These are phyloP conservation scores for Hemicrepidius hirtus DNA, from an alignment of 2,888 invertebrate species.

Conservation along the genomic window DNA sequence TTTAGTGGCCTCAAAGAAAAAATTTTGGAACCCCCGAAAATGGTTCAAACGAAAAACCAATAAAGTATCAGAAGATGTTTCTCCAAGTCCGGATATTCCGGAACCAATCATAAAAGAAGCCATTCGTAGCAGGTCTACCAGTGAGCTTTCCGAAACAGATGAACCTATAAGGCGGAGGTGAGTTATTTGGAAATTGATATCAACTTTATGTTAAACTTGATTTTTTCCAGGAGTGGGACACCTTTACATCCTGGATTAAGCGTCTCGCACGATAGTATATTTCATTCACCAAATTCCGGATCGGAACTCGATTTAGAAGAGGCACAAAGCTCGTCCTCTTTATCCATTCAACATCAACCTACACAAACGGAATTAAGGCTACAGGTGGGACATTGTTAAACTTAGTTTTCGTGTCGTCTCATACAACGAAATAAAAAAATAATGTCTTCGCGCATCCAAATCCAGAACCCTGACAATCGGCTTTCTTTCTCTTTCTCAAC, in stretches of 20 bases:
- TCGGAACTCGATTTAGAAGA: slow-evolving; percentile 73
- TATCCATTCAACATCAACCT: slow-evolving; percentile 70
- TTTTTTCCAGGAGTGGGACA: slow-evolving; percentile 67
- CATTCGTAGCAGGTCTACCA: slow-evolving; percentile 75
- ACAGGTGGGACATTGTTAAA: slow-evolving; percentile 63
- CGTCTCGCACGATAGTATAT: slow-evolving; percentile 93
- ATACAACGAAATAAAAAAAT: no score
- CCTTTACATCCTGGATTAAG: slow-evolving; percentile 77
- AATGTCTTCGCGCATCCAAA: no score
- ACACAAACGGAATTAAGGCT: slow-evolving; percentile 66
- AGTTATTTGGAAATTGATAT: slow-evolving; percentile 39
- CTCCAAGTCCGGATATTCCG: slow-evolving; percentile 72
- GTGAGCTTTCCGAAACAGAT: slow-evolving; percentile 79
- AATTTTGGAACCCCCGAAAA: slow-evolving; percentile 77
- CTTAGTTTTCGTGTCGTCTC: no score
- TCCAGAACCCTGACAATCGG: no score
- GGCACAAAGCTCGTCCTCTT: slow-evolving; percentile 71
- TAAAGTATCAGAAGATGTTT: slow-evolving; percentile 71
- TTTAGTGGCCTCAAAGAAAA: slow-evolving; percentile 74
- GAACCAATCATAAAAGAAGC: slow-evolving; percentile 64
- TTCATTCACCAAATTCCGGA: slow-evolving; percentile 82
- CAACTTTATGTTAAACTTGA: slow-evolving; percentile 10
- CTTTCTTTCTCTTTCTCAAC: no score
- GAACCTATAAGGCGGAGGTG: slow-evolving; percentile 76
- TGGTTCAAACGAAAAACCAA: slow-evolving; percentile 72